Evolutionary conservation across 2,797 vertebrate genomes (phyloP).

Genomic region (Clarias platycephalus): DNA sequence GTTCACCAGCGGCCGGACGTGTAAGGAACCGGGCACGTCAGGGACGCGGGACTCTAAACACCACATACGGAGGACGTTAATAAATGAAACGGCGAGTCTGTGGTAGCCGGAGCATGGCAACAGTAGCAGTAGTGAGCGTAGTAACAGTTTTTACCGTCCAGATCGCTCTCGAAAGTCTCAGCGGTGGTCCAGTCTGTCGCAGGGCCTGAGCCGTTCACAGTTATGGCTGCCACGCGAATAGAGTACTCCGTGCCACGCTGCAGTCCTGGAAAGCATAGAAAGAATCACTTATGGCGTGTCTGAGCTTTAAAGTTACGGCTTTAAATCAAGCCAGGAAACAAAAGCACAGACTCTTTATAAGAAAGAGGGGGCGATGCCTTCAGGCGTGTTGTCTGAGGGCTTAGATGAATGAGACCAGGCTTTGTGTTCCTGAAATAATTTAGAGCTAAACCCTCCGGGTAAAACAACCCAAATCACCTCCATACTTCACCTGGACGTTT

Average conservation of each 20-base stretch:
- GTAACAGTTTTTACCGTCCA: slow-evolving; percentile 82
- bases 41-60: slow-evolving; percentile 88
- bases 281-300: neutral
- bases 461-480: slow-evolving; percentile 53
- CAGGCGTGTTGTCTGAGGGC: slow-evolving; percentile 30
- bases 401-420: slow-evolving; percentile 34
- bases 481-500: slow-evolving; percentile 37
- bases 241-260: slow-evolving; percentile 94
- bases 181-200: slow-evolving; percentile 88
- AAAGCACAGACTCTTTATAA: slow-evolving; percentile 12
- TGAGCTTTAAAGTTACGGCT: neutral
- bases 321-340: slow-evolving; percentile 21
- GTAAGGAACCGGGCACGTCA: slow-evolving; percentile 93
- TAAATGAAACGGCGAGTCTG: neutral
- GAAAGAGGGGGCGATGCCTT: neutral
- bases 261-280: slow-evolving; percentile 73
- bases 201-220: slow-evolving; percentile 88
- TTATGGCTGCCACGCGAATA: slow-evolving; percentile 88
- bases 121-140: neutral
- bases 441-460: slow-evolving; percentile 37
- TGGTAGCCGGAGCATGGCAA: neutral
- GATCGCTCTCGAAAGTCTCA: slow-evolving; percentile 95
- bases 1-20: slow-evolving; percentile 90
- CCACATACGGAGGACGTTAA: neutral
- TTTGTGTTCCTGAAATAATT: slow-evolving; percentile 35